These are phyloP conservation scores for Sminthurides bifidus DNA, from an alignment of 1,140 invertebrate species.

Conservation along the genomic window DNA sequence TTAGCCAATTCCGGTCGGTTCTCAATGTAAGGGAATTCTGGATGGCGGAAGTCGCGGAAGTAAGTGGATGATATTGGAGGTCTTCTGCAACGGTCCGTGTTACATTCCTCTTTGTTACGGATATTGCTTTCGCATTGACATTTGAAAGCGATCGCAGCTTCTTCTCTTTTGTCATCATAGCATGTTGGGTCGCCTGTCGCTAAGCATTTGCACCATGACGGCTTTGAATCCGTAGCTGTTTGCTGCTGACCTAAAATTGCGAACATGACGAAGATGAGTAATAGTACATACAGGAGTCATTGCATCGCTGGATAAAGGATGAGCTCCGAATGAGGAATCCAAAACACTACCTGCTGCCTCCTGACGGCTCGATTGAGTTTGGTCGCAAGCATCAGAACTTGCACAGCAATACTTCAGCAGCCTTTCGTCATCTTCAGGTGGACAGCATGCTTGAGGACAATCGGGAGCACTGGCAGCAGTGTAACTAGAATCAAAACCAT, in stretches of 20 bases:
- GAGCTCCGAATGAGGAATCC: too few relatives aligned
- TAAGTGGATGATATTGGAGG: conserved; percentile 17
- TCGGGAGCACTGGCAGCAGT: too few relatives aligned
- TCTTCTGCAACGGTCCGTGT: neutral
- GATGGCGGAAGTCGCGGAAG: conserved; percentile 21
- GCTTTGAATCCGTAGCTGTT: conserved; percentile 2
- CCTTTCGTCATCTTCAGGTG: too few relatives aligned
- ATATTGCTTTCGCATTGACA: conserved; percentile 15
- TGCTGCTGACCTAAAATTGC: neutral
- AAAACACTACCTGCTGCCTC: too few relatives aligned
- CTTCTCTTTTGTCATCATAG: conserved; percentile 19
- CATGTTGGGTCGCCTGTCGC: conserved; percentile 24
- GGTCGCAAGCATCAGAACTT: too few relatives aligned
- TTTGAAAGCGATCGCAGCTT: conserved; percentile 13
- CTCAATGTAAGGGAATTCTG: conserved; percentile 23
- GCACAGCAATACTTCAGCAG: too few relatives aligned
- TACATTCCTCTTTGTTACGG: conserved; percentile 17
- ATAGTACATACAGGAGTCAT: too few relatives aligned
- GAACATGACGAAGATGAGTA: too few relatives aligned
- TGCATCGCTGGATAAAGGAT: too few relatives aligned
- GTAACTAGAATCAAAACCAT: too few relatives aligned
- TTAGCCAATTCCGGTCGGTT: neutral
- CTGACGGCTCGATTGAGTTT: too few relatives aligned
- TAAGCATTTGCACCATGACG: conserved; percentile 26
- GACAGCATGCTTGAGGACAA: too few relatives aligned